These are phyloP conservation scores for Amia ocellicauda DNA, from an alignment of 2,113 vertebrate genomes.

Conservation along the genomic window DNA sequence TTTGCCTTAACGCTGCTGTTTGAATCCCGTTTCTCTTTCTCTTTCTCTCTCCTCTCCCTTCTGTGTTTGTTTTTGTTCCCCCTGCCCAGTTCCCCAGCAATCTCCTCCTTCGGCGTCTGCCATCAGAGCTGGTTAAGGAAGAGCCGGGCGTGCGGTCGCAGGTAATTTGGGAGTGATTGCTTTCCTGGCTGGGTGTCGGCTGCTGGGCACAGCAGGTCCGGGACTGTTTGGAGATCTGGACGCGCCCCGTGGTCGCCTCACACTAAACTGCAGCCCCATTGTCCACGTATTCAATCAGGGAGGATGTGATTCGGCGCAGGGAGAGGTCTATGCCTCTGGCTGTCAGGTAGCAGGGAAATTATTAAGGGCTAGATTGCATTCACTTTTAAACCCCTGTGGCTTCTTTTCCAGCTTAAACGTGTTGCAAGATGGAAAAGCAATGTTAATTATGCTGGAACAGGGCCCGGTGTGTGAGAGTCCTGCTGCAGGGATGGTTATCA, in stretches of 20 bases:
- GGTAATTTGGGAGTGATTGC: conserved; percentile 13
- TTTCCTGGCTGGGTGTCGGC: neutral
- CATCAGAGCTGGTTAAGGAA: neutral
- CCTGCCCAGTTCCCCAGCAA: neutral
- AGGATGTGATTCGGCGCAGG: too few species aligned
- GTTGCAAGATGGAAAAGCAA: too few species aligned
- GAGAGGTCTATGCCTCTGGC: too few species aligned
- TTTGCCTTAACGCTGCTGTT: too few species aligned
- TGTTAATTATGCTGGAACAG: too few species aligned
- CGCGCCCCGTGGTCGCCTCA: neutral
- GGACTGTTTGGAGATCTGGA: neutral
- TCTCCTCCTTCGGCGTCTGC: neutral
- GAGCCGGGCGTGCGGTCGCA: neutral
- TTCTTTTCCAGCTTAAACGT: too few species aligned
- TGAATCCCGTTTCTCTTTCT: neutral
- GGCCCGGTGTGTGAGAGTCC: too few species aligned
- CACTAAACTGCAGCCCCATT: neutral
- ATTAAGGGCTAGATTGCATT: too few species aligned
- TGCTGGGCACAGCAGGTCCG: neutral
- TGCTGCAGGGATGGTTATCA: too few species aligned
- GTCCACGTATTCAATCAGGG: neutral
- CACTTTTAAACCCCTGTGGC: too few species aligned
- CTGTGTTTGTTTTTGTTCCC: neutral
- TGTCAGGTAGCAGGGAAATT: too few species aligned
- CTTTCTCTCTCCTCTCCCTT: conserved; percentile 9